Conservation (phyloP, 1,140 invertebrate species). For the Mesaphorura yosii region DNA sequence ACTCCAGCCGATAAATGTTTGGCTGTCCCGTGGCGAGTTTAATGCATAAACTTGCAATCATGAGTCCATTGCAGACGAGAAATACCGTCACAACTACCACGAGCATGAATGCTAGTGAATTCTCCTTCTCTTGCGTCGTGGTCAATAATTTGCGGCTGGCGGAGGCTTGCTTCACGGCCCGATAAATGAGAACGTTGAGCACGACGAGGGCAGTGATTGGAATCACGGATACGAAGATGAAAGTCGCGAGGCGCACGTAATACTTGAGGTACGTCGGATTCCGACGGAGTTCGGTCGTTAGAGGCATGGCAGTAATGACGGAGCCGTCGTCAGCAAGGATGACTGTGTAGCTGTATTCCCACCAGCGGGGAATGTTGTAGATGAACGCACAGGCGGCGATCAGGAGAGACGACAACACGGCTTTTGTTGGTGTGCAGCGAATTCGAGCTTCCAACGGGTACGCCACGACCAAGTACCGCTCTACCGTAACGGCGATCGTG, state of each 20-base stretch:
- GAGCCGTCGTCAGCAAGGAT: neutral
- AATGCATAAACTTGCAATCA: neutral
- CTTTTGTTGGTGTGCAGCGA: constrained; percentile 78
- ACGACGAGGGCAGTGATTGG: constrained; percentile 1
- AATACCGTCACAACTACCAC: constrained; percentile 7
- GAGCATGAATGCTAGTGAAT: constrained; percentile 12
- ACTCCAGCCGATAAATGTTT: constrained; percentile 4
- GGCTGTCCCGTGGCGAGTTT: neutral
- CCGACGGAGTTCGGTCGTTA: neutral
- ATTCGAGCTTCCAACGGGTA: constrained; percentile 76
- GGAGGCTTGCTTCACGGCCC: constrained; percentile 4
- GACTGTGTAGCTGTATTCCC: constrained; percentile 31
- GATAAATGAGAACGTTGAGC: constrained; percentile 13
- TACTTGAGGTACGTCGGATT: constrained; percentile 8
- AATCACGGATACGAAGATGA: neutral
- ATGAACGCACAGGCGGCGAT: constrained; percentile 67
- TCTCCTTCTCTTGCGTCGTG: constrained; percentile 7
- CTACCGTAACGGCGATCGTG: constrained; percentile 85
- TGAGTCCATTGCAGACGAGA: constrained; percentile 9
- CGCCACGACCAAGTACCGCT: constrained; percentile 91
- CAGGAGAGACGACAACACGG: constrained; percentile 64
- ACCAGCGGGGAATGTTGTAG: constrained; percentile 69
- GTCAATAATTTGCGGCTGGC: neutral
- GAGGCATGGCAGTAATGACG: constrained; percentile 3
- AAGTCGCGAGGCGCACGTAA: constrained; percentile 2